Evolutionary conservation across 2,888 invertebrate genomes (phyloP).

Genomic region (Pollenia angustigena): DNA sequence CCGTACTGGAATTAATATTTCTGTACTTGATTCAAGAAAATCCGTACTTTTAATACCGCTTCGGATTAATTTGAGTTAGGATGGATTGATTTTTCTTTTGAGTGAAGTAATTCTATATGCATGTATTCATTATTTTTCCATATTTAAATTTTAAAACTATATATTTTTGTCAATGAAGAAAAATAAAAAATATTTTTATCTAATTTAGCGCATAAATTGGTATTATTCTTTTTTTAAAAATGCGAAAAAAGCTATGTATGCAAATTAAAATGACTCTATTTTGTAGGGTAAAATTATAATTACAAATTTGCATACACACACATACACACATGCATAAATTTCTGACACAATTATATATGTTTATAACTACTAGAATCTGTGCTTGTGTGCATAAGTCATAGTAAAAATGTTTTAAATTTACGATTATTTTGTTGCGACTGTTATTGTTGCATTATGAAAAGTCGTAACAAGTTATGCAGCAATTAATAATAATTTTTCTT

Average conservation of each 20-base stretch:
- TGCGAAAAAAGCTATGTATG: background rate
- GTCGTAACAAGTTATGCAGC: constrained; percentile 1
- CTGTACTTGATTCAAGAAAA: too few species aligned
- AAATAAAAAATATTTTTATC: background rate
- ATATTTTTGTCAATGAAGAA: too few species aligned
- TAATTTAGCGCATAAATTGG: background rate
- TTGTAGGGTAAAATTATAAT: background rate
- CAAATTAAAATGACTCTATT: constrained; percentile 5
- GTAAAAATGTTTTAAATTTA: background rate
- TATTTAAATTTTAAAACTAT: too few species aligned
- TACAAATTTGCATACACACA: background rate
- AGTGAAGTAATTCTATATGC: too few species aligned
- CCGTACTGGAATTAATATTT: too few species aligned
- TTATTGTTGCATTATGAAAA: constrained; percentile 12
- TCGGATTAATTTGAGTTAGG: too few species aligned
- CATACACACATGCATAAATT: background rate
- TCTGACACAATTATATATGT: too few species aligned
- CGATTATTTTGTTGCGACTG: background rate
- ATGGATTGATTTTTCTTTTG: too few species aligned
- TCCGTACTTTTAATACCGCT: too few species aligned
- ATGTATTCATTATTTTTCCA: too few species aligned
- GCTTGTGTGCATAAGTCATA: too few species aligned
- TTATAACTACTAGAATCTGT: too few species aligned
- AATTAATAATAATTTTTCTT: constrained; percentile 1
- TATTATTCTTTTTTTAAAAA: background rate